Conservation (phyloP, 2,888 invertebrate genomes). For the Malthinus seriepunctatus region DNA sequence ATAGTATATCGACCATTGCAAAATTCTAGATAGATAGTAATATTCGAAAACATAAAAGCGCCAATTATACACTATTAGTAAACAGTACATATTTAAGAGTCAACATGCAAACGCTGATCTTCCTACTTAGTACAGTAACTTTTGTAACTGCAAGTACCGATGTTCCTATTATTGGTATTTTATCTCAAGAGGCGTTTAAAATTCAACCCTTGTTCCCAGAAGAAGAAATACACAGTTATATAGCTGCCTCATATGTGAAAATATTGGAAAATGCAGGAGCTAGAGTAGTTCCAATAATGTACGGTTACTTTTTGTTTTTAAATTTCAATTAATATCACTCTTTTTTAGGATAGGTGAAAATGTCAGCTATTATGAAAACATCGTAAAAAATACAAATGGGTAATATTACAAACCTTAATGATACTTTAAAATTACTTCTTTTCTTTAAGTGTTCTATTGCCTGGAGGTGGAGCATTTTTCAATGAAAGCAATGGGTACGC, state of each 20-base stretch:
- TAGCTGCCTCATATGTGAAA: conserved; percentile 88
- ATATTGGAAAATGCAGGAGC: conserved; percentile 87
- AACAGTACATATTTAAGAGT: too few species aligned
- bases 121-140: conserved; percentile 1
- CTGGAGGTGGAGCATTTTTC: conserved; percentile 79
- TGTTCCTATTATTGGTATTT: conserved; percentile 70
- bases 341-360: conserved; percentile 64
- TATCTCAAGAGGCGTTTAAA: conserved; percentile 68
- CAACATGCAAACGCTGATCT: conserved; percentile 10
- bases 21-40: too few species aligned
- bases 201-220: conserved; percentile 59
- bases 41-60: too few species aligned
- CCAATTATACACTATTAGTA: too few species aligned
- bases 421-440: conserved; percentile 8
- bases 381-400: conserved; percentile 72
- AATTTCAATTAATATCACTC: conserved; percentile 14
- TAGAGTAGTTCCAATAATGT: conserved; percentile 85
- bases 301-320: conserved; percentile 22
- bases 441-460: conserved; percentile 76
- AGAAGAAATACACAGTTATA: conserved; percentile 66
- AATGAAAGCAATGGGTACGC: conserved; percentile 73
- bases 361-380: conserved; percentile 62
- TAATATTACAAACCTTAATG: too few species aligned
- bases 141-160: conserved; percentile 46
- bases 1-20: too few species aligned